A percentile compares a stretch with the other conserved stretches of the same genome.
These are phyloP conservation scores for Formicarius rufipectus DNA, from an alignment of 2,113 vertebrate species.

Conservation along the genomic window DNA sequence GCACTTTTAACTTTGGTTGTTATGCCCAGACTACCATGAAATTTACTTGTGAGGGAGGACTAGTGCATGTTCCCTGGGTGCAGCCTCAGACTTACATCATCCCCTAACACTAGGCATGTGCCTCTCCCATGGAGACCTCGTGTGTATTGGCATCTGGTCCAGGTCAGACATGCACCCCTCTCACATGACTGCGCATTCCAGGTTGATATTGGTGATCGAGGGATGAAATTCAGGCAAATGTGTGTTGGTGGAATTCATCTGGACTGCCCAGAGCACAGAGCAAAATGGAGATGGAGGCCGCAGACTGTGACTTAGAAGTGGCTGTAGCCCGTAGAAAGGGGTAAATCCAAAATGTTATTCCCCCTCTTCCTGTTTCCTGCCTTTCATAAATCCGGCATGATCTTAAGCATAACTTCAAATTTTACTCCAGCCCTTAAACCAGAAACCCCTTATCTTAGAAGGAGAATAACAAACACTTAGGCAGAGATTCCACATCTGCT, in stretches of 20 bases:
- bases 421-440: background rate
- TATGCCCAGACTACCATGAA: background rate
- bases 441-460: background rate
- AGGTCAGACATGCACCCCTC: background rate
- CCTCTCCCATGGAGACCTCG: background rate
- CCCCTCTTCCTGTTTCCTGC: background rate
- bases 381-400: background rate
- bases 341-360: background rate
- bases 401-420: background rate
- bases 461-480: background rate
- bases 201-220: background rate
- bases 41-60: background rate
- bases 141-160: background rate
- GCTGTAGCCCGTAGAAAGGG: background rate
- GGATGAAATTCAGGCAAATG: background rate
- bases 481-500: background rate
- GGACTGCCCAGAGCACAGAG: background rate
- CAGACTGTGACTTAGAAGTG: background rate
- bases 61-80: background rate
- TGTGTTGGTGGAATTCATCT: background rate
- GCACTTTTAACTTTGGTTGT: background rate
- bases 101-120: background rate
- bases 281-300: background rate
- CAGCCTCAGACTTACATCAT: background rate
- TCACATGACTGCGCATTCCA: background rate